Base-by-base conservation (phyloP, 2,113 vertebrate genomes). In the Aramus guarauna region DNA sequence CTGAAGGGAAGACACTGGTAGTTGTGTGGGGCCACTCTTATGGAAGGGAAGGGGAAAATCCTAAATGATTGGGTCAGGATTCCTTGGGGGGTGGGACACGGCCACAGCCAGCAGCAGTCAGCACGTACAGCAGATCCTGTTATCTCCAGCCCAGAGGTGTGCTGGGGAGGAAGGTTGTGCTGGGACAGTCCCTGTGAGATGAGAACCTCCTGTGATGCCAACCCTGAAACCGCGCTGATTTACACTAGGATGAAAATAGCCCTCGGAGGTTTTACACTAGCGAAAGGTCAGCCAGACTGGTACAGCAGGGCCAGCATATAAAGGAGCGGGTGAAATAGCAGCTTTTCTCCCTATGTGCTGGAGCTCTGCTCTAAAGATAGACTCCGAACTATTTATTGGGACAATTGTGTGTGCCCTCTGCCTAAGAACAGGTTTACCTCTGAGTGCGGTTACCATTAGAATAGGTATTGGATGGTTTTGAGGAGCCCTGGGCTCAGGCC, bases 201-300 rank as follows among this genome's bases (percentile, higher is more conserved):
- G 62, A 96, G 60, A 86, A 72, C 69, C 62, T 90, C 21, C 89
- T 58, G 34, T 87, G 92, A 88, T 93, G 87, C 74, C 92, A 97
- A 11, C 15, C 32, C 36, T 0, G 0, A 84, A 91, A 77, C 62
- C 87, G 76, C 3, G 2, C 64, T 82, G 80, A 96, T 89, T 96
- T 92, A 52, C 87, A 60, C 56, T 59, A 76, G 81, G 77, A 93
- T 96, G 81, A 87, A 96, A 94, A 94, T 94, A 96, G 81, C 90
- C 45, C 62, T 76, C 3, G 4, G 66, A 72, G 39, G 34, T 95
- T 91, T 91, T 60, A 89, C 21, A 16, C 43, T 52, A 67, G 34
- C 24, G 77, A 90, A 94, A 97, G 86, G 91, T 95, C 87, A 92
- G 69, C 39, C 84, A 91, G 87, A 52, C 56, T 72, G 66, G 56